Base-by-base conservation (phyloP, 1,140 invertebrate species). In the Calliphora vicina region DNA sequence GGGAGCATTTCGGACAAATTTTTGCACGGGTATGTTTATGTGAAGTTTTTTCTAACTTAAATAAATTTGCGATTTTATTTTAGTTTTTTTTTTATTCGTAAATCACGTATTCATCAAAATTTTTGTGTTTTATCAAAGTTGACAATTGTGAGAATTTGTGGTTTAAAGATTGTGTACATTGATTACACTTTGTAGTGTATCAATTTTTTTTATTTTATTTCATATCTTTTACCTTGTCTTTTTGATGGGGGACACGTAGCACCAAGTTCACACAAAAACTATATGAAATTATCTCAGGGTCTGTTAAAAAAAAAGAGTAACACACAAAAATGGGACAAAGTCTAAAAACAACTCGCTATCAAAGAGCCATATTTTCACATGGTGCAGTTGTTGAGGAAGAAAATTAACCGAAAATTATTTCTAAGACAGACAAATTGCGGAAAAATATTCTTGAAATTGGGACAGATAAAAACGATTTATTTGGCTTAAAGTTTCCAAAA, bases 111-210 rank as follows among this genome's bases (percentile, higher is more conserved):
- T 27, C 74, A 78, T 78, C 74, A 78, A 67, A 67, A 20, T 23
- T 43, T 43, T 45, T 45, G 35, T 26, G 5, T 78, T 20, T 78
- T 78, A 78, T 25, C 74, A 78, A 23, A 78, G 10, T 43, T 78
- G 74, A 78, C 74, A 78, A 78, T 43, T 78, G 74, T 78, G 74
- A 78, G 74, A 78, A 78, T 78, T 78, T 76, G 27, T 76, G 12
- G 35, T 45, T n/a, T 74, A 25, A 71, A 78, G 74, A 45, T 78
- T 20, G 35, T 78, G 35, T 43, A 23, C 42, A 10, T 43, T 43
- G 74, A 78, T 67, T 67, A 25, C 9, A 67, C n/a, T 67, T 67
- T 20, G 23, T 67, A 67, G 61, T 23, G n/a, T 50, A 50, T 50
- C 45, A 50, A 15, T 50, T 50, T 50, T 50, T 13, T 29, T 17